Base-by-base conservation (phyloP, 2,888 invertebrate genomes). In the Troides aeacus region DNA sequence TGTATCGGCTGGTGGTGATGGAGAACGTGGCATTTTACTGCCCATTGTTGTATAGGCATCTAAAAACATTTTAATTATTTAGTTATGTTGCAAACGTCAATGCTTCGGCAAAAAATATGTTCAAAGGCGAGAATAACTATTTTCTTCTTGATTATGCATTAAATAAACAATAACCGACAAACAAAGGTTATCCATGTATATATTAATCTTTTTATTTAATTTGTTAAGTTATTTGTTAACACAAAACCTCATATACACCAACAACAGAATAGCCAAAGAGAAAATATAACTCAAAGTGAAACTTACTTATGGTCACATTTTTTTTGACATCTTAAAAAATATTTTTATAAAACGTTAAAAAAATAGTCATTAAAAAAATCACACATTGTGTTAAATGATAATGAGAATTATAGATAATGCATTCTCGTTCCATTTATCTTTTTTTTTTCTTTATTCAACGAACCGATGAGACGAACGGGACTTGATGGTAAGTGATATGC, bases 1-100 rank as follows among this genome's bases (percentile, higher is more conserved):
- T 53, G 39, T 8, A 15, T 83, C 82, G 62, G 72, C 66, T 64
- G 86, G 87, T 71, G 88, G 89, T 0, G 89, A 89, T 62, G 87
- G 90, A 39, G 89, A 90, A 7, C 89, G 87, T 57, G 88, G 63
- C 83, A 87, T 80, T 73, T 90, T 92, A 71, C 86, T 85, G 70
- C 92, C 88, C 89, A 93, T 88, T 66, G 91, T 90, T 68, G 92
- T 89, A 74, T 93, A 93, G 1, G 92, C 92, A 74, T 93, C 93
- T 93, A 78, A 15, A 39, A 7, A 58, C 24, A 10, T 24, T 10
- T 23, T 23, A 10, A 23, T 58, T 10, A 58, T 23, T 56, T 56
- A 56, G 10, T 56, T 56, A 8, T 1, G 5, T 56, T 56, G 21
- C 46, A 46, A 12, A 46, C 15, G 12, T 15, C 15, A 46, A 46